Evolutionary conservation across 2,797 vertebrate genomes (phyloP), one percentile per base, ranked within the genome.

Genomic region (Phataginus tricuspis): DNA sequence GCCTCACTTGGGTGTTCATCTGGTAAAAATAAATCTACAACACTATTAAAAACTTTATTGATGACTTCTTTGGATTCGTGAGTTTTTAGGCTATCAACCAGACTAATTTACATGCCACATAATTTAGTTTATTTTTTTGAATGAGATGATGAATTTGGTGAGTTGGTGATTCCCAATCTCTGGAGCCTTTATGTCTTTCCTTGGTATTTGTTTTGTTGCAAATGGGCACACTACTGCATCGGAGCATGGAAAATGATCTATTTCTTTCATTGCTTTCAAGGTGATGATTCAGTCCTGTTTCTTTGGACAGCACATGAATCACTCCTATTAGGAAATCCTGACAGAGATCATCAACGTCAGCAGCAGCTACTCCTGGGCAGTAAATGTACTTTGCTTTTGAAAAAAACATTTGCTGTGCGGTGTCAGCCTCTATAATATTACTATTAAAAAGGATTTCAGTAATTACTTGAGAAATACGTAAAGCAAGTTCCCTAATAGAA

Each of bases 11-110:
- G 27, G 31, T 45, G 49, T 84, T 97, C 96, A 90, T 97, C 97
- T 95, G 97, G 97, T 63, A 90, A 96, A 97, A 97, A 98, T 51
- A 97, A 94, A 57, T 98, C 96, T 74, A 97, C 96, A 91, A 98
- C 96, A 93, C 98, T 98, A 95, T 96, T 94, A 71, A 98, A 95
- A 21, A 98, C 96, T 94, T 98, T 98, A 82, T 97, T 97, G 37
- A 98, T 96, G 12, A 98, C 75, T 34, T 98, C 95, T 95, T 98
- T 98, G 27, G 98, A 98, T 85, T 98, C 97, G 10, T 1, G 51
- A 75, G 83, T 94, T 92, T 96, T 97, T 94, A 98, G 55, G 51
- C 45, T 97, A 39, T 57, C 71, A 87, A 94, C 80, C 2, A 98
- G 77, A n/a, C 91, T 95, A 98, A 94, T 23, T 95, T 97, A 86